Evolutionary conservation across 2,113 vertebrate genomes (phyloP), one percentile per base, ranked within the genome.

Genomic region (Podarcis cretensis): DNA sequence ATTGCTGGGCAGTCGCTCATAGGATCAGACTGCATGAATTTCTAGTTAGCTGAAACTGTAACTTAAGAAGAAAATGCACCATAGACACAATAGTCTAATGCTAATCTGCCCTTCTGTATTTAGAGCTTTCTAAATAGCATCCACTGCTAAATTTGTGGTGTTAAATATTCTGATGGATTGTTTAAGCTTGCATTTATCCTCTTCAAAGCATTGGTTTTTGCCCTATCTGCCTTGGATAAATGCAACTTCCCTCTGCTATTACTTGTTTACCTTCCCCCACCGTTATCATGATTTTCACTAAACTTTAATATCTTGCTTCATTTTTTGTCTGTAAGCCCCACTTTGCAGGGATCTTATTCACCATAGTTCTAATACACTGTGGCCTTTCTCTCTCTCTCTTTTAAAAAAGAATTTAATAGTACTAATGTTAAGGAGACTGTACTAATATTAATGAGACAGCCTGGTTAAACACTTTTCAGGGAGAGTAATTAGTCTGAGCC

Each of bases 21-120:
- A 91, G 91, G 87, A 84, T 94, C 92, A 93, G 90, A 89, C 92
- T 94, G 94, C 92, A 91, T 89, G 93, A 92, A 93, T 93, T 77
- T 86, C 82, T 92, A 91, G 87, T 95, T 92, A 89, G 89, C 89
- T 92, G 92, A 66, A 95, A 89, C 89, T 86, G 91, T 93, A 93
- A 94, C 79, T 92, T 94, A 68, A 0, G 76, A 89, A 90, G 0
- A 91, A 87, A 75, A 93, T 94, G 89, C 83, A 88, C 89, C 90
- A 90, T 88, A 88, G 91, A 85, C 81, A 63, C 88, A 87, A 1
- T 40, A 63, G 84, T 80, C 54, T 85, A 91, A 68, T 90, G 91
- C 92, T 89, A 87, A 16, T 5, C 92, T 92, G 91, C 91, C 90
- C 94, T 91, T 95, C 93, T 95, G 94, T 80, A 87, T 87, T 57